Evolutionary conservation across 2,797 vertebrate species (phyloP).

Genomic region (Myotis pilosus): DNA sequence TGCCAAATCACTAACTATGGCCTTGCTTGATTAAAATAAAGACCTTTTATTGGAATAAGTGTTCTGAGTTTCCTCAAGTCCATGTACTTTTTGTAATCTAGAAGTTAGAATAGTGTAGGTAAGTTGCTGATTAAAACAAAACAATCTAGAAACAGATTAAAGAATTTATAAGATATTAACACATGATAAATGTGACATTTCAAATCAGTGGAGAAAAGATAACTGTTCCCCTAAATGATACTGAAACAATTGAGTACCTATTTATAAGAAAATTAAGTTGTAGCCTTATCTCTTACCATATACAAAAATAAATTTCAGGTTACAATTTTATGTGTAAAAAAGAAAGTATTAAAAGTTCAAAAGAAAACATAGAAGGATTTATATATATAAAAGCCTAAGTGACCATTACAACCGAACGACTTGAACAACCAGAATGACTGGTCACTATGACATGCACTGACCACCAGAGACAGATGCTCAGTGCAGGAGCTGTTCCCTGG

Average conservation of each 20-base stretch:
- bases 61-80: not conserved
- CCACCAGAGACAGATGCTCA: no score
- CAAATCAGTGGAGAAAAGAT: constrained; percentile 30
- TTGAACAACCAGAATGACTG: no score
- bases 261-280: constrained; percentile 41
- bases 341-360: constrained; percentile 10
- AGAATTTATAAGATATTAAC: not conserved
- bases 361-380: not conserved
- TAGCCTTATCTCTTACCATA: not conserved
- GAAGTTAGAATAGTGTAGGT: not conserved
- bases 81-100: not conserved
- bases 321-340: constrained; percentile 9
- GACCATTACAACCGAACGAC: no score
- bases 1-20: not conserved
- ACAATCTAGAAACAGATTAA: not conserved
- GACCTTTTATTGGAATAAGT: not conserved
- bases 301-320: not conserved
- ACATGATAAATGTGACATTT: not conserved
- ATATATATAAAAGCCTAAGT: not conserved
- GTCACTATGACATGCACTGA: no score
- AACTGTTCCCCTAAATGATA: not conserved
- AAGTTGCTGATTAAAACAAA: constrained; percentile 17
- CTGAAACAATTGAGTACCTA: not conserved
- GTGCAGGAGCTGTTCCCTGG: no score
- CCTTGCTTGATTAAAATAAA: not conserved